Percentiles rank a stretch among this genome's conserved stretches.
Conservation (phyloP, 2,888 invertebrate species). For the Habrosyne pyritoides region DNA sequence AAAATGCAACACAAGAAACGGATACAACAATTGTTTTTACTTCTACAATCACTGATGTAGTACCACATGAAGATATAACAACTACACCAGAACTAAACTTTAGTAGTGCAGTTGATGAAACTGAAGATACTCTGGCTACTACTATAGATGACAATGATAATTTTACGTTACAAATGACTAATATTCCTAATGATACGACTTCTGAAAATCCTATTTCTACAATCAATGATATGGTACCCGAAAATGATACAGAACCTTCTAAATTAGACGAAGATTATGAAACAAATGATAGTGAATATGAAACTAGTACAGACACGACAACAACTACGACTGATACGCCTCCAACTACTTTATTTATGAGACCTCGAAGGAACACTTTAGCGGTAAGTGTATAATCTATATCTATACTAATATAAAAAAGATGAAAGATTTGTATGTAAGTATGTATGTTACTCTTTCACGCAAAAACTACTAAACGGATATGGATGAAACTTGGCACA, state of each 20-base stretch:
- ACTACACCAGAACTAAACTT: too few relatives aligned
- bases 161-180: neutral
- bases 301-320: neutral
- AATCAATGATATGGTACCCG: neutral
- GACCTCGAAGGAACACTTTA: conserved; percentile 35
- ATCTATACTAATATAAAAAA: neutral
- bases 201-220: neutral
- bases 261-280: neutral
- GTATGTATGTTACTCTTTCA: too few relatives aligned
- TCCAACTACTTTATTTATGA: neutral
- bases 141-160: too few relatives aligned
- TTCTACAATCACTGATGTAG: too few relatives aligned
- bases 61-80: too few relatives aligned
- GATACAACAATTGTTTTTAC: too few relatives aligned
- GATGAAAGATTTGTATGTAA: too few relatives aligned
- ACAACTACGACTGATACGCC: neutral
- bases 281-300: neutral
- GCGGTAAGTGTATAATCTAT: conserved; percentile 37
- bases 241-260: neutral
- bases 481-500: too few relatives aligned
- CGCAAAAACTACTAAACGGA: too few relatives aligned
- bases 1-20: neutral
- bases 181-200: neutral
- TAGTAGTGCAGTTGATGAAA: too few relatives aligned
- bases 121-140: too few relatives aligned